These are phyloP conservation scores for Ectropis grisescens DNA, from an alignment of 1,140 invertebrate species.

Conservation along the genomic window DNA sequence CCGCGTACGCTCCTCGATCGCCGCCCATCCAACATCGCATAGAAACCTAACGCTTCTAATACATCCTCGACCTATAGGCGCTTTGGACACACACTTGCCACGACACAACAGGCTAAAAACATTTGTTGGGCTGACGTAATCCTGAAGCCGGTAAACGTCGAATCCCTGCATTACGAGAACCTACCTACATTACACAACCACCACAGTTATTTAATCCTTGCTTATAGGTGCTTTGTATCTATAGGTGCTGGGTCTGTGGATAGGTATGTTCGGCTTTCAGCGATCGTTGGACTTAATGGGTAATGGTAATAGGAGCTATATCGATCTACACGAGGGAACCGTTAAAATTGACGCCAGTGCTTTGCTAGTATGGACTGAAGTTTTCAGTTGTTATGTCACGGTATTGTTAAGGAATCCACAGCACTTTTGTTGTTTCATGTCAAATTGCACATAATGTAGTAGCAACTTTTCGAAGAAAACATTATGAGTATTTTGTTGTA, in stretches of 20 bases:
- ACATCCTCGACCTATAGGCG: conserved; percentile 23
- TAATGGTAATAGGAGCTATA: conserved; percentile 34
- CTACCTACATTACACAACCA: conserved; percentile 59
- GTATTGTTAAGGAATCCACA: too few species aligned
- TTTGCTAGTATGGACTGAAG: too few species aligned
- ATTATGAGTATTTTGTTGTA: too few species aligned
- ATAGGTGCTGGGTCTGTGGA: conserved; percentile 26
- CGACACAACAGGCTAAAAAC: conserved; percentile 35
- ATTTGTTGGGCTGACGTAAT: conserved; percentile 62
- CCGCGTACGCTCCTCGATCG: conserved; percentile 21
- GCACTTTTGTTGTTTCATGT: too few species aligned
- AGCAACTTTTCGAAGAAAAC: too few species aligned
- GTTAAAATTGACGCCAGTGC: conserved; percentile 37
- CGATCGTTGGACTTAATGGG: conserved; percentile 28
- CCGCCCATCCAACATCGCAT: conserved; percentile 3
- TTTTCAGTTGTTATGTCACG: too few species aligned
- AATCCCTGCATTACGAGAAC: conserved; percentile 57
- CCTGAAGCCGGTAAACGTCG: conserved; percentile 59
- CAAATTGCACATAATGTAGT: too few species aligned
- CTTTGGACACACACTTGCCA: conserved; percentile 2
- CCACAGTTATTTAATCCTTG: conserved; percentile 62
- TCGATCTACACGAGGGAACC: conserved; percentile 14
- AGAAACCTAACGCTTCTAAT: conserved; percentile 16
- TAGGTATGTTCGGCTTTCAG: conserved; percentile 14
- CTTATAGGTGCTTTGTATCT: conserved; percentile 15